Evolutionary conservation across 2,113 vertebrate genomes (phyloP).

Genomic region (Semicossyphus pulcher): DNA sequence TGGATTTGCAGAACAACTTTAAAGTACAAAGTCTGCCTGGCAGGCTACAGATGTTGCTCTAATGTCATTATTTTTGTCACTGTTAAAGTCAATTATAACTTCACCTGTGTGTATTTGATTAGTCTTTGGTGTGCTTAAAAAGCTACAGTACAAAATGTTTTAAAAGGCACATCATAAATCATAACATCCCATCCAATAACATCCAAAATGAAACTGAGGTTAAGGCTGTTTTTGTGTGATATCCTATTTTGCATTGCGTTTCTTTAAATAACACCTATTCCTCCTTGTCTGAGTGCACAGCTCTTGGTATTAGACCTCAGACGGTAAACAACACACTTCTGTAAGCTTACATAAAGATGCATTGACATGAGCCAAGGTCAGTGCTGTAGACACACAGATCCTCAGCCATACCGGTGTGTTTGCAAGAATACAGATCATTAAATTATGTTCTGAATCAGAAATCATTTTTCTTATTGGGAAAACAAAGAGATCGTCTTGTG

Average conservation of each 20-base stretch:
- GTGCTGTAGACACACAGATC: not conserved
- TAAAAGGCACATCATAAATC: no score
- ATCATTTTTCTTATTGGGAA: not conserved
- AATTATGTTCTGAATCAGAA: not conserved
- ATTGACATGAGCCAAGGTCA: conserved; percentile 50
- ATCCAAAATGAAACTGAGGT: no score
- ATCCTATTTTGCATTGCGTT: not conserved
- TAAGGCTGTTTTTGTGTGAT: not conserved
- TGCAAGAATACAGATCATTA: not conserved
- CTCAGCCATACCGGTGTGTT: conserved; percentile 1
- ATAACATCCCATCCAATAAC: no score
- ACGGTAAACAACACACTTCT: conserved; percentile 25
- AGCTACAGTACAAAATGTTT: no score
- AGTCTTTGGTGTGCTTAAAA: no score
- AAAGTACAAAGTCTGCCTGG: not conserved
- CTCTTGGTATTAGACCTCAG: conserved; percentile 24
- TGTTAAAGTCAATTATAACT: no score
- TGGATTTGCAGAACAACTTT: not conserved
- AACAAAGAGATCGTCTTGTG: not conserved
- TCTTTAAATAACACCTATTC: not conserved
- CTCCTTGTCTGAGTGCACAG: not conserved
- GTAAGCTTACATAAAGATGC: conserved; percentile 46
- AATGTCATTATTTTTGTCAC: not conserved
- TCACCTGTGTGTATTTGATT: no score
- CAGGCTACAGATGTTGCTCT: not conserved